Base-by-base conservation (phyloP, 2,797 vertebrate genomes). In the Glyptemys insculpta region DNA sequence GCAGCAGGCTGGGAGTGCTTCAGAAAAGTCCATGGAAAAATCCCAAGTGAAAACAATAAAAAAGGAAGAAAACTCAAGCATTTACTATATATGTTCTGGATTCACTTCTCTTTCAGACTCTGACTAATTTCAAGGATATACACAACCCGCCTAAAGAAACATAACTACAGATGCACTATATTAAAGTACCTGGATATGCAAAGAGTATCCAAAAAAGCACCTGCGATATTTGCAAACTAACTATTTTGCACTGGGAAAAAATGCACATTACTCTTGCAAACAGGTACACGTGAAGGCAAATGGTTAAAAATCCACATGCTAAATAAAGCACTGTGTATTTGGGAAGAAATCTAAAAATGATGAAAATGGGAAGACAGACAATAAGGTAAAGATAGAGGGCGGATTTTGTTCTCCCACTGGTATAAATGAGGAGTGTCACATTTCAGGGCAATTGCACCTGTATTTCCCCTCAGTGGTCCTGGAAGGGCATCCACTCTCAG, bases 211-310 rank as follows among this genome's bases (percentile, higher is more conserved):
- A 79, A 80, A 44, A 87, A 78, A 8, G n/a, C 54, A 81, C 4
- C 10, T 25, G 1, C 56, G 56, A 2, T n/a, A 62, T 47, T 47
- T 76, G 41, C 44, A 27, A 47, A 74, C n/a, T n/a, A 65, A n/a
- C 21, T 29, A 93, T 29, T 57, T 56, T 62, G 37, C 21, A 53
- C 1, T 19, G n/a, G 37, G 56, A 29, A 23, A 79, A 81, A 54
- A 15, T 1, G 19, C 44, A 81, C 91, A 83, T 23, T 86, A 65
- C 19, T 16, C 62, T 44, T 56, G 62, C 57, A 76, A 87, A 53
- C 3, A 25, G 1, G 2, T n/a, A 76, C 0, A 9, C 3, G 47
- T 62, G 29, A 52, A 47, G 0, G 2, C 59, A 80, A 1, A 0
- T 3, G 79, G 56, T 53, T 27, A 49, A n/a, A 31, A 87, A 27